Percentiles rank a stretch among this genome's conserved stretches.
These are phyloP conservation scores for Rhinolophus sinicus DNA, from an alignment of 2,113 vertebrate genomes.

Conservation along the genomic window DNA sequence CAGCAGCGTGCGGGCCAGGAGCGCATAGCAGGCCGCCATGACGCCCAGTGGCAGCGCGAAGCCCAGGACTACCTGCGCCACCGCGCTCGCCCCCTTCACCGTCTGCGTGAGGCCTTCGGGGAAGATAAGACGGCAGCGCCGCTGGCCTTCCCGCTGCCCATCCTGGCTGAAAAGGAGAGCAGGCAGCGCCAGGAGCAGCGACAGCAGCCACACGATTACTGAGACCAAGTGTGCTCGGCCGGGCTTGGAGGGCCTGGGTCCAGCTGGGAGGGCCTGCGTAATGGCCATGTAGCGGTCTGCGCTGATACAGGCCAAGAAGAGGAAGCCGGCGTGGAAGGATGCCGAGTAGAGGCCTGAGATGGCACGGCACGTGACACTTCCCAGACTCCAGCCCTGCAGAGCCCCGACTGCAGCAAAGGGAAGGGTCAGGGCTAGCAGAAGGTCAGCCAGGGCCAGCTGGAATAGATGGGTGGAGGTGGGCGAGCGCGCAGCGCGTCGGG, in stretches of 20 bases:
- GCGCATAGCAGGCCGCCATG: slow-evolving; percentile 91
- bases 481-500: slow-evolving; percentile 81
- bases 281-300: slow-evolving; percentile 94
- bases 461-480: slow-evolving; percentile 92
- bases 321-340: slow-evolving; percentile 93
- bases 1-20: slow-evolving; percentile 88
- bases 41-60: slow-evolving; percentile 90
- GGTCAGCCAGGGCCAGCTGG: slow-evolving; percentile 92
- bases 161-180: slow-evolving; percentile 88
- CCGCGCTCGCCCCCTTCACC: slow-evolving; percentile 84
- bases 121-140: slow-evolving; percentile 84
- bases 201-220: slow-evolving; percentile 85
- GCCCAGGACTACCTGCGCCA: slow-evolving; percentile 87
- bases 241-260: slow-evolving; percentile 77
- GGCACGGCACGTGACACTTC: slow-evolving; percentile 84
- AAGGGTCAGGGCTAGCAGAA: slow-evolving; percentile 91
- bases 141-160: background rate
- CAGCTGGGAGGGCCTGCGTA: slow-evolving; percentile 80
- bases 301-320: slow-evolving; percentile 94
- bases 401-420: slow-evolving; percentile 84
- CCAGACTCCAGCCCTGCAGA: slow-evolving; percentile 85
- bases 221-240: slow-evolving; percentile 78
- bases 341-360: slow-evolving; percentile 88
- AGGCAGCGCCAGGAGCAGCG: slow-evolving; percentile 89
- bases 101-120: slow-evolving; percentile 25